phyloP scores from a whole-genome alignment of 2,888 invertebrate genomes.

The Acleris literana region DNA sequence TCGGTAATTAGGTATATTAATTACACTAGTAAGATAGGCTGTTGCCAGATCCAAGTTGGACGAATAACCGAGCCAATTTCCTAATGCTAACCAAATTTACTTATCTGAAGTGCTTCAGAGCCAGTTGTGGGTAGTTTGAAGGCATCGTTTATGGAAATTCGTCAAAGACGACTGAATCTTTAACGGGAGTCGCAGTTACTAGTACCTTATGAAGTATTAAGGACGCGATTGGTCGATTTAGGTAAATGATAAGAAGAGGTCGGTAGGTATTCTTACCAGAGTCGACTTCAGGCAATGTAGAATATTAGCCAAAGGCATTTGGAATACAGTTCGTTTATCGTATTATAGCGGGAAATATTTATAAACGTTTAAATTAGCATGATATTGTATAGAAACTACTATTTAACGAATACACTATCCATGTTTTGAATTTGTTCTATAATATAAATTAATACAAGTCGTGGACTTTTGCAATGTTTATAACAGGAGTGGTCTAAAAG shows the following conservation, averaged over 20 bases:
- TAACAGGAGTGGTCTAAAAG: too few species aligned
- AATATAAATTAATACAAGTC: too few species aligned
- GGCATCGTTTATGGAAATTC: conserved; percentile 37
- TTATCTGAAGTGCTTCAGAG: conserved; percentile 20
- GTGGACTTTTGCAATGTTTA: too few species aligned
- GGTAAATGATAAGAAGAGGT: conserved; percentile 1
- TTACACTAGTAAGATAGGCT: conserved; percentile 1
- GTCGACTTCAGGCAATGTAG: too few species aligned
- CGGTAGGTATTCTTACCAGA: neutral
- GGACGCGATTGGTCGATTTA: conserved; percentile 5
- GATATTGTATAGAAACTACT: too few species aligned
- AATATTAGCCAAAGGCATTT: too few species aligned
- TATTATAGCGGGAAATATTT: too few species aligned
- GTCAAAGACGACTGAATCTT: conserved; percentile 32
- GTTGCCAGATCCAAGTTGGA: neutral
- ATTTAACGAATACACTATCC: too few species aligned
- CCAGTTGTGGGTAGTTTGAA: conserved; percentile 15
- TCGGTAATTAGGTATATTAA: neutral
- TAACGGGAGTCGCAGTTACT: conserved; percentile 11
- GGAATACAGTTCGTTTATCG: too few species aligned
- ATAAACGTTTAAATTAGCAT: too few species aligned
- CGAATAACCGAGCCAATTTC: conserved; percentile 15
- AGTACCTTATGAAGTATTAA: conserved; percentile 10
- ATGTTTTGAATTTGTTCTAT: too few species aligned
- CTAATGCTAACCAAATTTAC: conserved; percentile 25